Percentiles rank a stretch among this genome's conserved stretches.
Conservation (phyloP, 2,797 vertebrate genomes). For the Euphonia xanthogaster region DNA sequence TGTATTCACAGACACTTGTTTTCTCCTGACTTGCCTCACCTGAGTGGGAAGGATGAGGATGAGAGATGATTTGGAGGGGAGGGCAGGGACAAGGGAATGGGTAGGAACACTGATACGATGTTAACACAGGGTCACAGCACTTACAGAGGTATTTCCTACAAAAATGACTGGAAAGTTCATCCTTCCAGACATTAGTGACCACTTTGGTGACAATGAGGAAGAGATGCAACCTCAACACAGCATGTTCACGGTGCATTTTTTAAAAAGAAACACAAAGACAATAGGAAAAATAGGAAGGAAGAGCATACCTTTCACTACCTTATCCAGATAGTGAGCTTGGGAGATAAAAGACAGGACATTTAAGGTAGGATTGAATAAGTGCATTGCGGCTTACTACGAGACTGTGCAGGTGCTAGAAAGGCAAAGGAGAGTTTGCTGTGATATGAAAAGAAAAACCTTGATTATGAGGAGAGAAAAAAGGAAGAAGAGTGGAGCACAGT, state of each 20-base stretch:
- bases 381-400: constrained; percentile 69
- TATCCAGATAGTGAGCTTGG: constrained; percentile 99
- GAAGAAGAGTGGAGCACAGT: constrained; percentile 47
- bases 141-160: neutral
- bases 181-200: constrained; percentile 44
- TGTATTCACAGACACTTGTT: neutral
- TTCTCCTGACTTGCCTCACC: constrained; percentile 29
- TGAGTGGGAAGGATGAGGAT: constrained; percentile 39
- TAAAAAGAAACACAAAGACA: constrained; percentile 75
- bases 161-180: constrained; percentile 45
- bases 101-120: constrained; percentile 47
- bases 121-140: constrained; percentile 35
- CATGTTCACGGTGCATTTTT: constrained; percentile 54
- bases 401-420: constrained; percentile 71
- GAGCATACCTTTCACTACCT: constrained; percentile 99
- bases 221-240: constrained; percentile 43
- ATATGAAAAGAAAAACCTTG: constrained; percentile 50
- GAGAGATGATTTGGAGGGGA: constrained; percentile 10
- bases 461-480: constrained; percentile 55
- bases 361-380: constrained; percentile 91
- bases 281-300: constrained; percentile 83
- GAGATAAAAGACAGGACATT: constrained; percentile 98
- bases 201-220: constrained; percentile 49
- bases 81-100: neutral
- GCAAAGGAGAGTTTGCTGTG: constrained; percentile 45